Percentiles rank a stretch among this genome's conserved stretches.
These are phyloP conservation scores for Anastrepha obliqua DNA, from an alignment of 1,140 invertebrate genomes.

Conservation along the genomic window DNA sequence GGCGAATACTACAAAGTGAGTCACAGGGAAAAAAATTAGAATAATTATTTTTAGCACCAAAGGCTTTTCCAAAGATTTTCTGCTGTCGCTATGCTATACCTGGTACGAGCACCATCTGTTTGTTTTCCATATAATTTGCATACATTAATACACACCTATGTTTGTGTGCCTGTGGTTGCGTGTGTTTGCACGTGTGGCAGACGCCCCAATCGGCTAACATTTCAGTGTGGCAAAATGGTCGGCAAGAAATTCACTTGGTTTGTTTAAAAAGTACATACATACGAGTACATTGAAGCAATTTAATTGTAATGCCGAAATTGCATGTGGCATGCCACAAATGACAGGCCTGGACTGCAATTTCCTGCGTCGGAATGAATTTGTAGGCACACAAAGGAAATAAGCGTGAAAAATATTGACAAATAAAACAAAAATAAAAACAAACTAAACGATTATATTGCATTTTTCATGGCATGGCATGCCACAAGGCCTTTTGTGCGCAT, in stretches of 20 bases:
- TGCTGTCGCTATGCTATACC: background rate
- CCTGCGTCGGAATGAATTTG: background rate
- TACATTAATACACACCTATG: background rate
- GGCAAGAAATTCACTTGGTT: background rate
- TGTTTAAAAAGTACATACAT: background rate
- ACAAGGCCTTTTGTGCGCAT: background rate
- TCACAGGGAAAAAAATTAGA: background rate
- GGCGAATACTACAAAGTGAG: background rate
- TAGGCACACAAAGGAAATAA: background rate
- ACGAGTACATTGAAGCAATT: background rate
- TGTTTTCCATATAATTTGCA: constrained; percentile 4
- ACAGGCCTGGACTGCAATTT: background rate
- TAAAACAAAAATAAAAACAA: background rate
- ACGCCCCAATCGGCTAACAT: background rate
- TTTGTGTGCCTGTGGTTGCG: background rate
- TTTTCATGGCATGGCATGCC: background rate
- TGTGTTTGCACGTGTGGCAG: background rate
- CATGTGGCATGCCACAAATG: constrained; percentile 42
- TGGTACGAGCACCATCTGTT: background rate
- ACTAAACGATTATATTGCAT: background rate
- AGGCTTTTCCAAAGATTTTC: background rate
- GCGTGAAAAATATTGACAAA: background rate
- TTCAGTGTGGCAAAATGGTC: background rate
- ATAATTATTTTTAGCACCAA: background rate
- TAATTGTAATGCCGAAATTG: constrained; percentile 25